Percentiles rank a stretch among this genome's conserved stretches.
Evolutionary conservation across 2,888 invertebrate species (phyloP).

Genomic region (Cepaea hortensis): DNA sequence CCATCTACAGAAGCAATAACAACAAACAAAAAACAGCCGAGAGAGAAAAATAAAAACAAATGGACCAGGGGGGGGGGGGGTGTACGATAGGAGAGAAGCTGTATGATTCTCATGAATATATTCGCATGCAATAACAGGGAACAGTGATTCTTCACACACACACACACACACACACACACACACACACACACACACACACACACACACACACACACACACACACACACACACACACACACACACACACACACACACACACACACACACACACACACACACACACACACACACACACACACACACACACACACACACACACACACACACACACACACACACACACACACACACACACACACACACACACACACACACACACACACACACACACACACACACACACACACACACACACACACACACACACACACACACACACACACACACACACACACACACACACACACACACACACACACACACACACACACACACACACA

Average conservation of each 20-base stretch:
- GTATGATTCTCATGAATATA: no score
- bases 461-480: conserved; percentile 1
- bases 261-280: neutral
- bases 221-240: conserved; percentile 1
- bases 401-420: conserved; percentile 1
- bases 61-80: no score
- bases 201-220: neutral
- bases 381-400: neutral
- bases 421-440: neutral
- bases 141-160: no score
- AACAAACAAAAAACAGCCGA: no score
- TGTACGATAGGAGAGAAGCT: no score
- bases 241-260: neutral
- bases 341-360: conserved; percentile 1
- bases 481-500: neutral
- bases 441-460: neutral
- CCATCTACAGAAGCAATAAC: no score
- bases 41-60: no score
- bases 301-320: neutral
- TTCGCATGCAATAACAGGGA: no score
- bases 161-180: neutral
- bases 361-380: neutral
- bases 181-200: neutral
- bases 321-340: neutral
- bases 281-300: conserved; percentile 1